Evolutionary conservation across 2,888 invertebrate genomes (phyloP), one percentile per base, ranked within the genome.

Genomic region (Odiellus spinosus): DNA sequence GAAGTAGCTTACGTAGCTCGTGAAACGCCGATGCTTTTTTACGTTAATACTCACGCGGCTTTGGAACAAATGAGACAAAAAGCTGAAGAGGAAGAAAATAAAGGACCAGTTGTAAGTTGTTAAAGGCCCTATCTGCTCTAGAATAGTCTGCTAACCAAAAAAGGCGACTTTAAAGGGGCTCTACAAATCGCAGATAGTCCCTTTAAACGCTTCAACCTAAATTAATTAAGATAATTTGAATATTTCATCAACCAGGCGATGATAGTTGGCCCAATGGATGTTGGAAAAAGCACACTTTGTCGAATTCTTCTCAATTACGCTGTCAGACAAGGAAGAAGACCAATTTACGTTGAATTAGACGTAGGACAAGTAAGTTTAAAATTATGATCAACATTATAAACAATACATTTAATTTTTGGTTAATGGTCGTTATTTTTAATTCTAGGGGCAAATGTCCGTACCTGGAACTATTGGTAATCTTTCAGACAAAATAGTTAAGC

Each of bases 11-110:
- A 96, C 64, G 76, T 90, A 0, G 87, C 95, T 0, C 88, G 87
- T 64, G 91, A 95, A 63, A 96, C 96, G 0, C 95, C 95, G 1
- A 95, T 93, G 91, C 78, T 79, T 8, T 79, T 91, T 55, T 98
- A 98, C 64, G 71, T 93, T 3, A 98, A 98, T 66, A 85, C 87
- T 15, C 96, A 98, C 65, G 87, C 86, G 10, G 91, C 88, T 0
- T 70, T 98, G 53, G 96, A 98, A 63, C 81, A 87, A 58, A 76
- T 91, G 68, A 71, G 96, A 53, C 73, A 77, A 36, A 76, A 78
- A 26, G 86, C 91, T 0, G 88, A 87, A 56, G 76, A 77, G 32
- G 65, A 68, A 57, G 73, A 58, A 4, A 56, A 57, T 3, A 71
- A 80, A 53, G 90, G 90, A 0, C 90, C 90, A 0, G 80, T 84